Evolutionary conservation across 2,797 vertebrate genomes (phyloP).

Genomic region (Enteromius mattozi): DNA sequence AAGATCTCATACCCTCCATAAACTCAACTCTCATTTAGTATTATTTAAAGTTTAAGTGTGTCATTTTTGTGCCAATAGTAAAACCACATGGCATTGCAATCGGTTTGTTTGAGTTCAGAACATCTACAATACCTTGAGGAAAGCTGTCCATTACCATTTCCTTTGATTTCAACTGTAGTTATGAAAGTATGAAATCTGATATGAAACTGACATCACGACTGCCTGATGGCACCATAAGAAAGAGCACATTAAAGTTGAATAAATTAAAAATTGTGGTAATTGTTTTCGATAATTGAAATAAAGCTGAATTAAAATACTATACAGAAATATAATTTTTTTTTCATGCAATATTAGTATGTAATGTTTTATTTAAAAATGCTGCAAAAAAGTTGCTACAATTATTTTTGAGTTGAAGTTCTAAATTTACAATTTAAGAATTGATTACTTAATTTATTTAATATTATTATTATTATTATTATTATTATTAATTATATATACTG

Average conservation of each 20-base stretch:
- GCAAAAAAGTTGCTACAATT: not conserved
- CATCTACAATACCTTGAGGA: not conserved
- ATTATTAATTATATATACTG: not conserved
- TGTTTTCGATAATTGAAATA: not conserved
- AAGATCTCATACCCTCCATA: not conserved
- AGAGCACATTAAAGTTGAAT: not conserved
- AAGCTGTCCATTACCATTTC: not conserved
- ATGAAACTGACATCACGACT: conserved; percentile 18
- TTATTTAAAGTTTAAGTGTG: conserved; percentile 14
- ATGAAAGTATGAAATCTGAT: conserved; percentile 18
- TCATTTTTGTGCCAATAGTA: not conserved
- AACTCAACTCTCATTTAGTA: not conserved
- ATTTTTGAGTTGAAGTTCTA: not conserved
- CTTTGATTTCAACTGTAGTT: conserved; percentile 1
- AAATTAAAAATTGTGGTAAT: not conserved
- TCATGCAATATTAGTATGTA: too few species aligned
- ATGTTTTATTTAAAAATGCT: not conserved
- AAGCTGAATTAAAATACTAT: not conserved
- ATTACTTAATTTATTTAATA: too few species aligned
- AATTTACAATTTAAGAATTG: not conserved
- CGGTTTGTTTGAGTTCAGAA: not conserved
- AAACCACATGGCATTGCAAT: not conserved
- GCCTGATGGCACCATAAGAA: not conserved
- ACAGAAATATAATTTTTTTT: not conserved
- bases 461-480: too few species aligned